Evolutionary conservation across 1,140 invertebrate genomes (phyloP).

Genomic region (Parasteatoda tepidariorum): DNA sequence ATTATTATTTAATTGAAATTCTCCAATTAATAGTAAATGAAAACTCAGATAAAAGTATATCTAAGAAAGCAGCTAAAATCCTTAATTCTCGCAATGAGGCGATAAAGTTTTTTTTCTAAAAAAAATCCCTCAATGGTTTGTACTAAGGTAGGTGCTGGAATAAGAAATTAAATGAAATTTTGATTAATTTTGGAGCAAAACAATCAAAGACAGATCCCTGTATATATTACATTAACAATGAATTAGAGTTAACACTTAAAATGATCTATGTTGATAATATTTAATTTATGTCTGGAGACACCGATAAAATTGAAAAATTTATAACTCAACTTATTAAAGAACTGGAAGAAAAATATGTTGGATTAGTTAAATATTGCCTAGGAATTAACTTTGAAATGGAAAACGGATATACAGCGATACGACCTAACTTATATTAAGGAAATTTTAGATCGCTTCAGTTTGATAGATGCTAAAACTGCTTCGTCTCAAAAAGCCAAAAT

Average conservation of each 20-base stretch:
- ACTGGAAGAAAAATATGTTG: not conserved
- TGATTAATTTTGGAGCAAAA: not conserved
- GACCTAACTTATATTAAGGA: constrained; percentile 47
- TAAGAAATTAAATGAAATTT: not conserved
- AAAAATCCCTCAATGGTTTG: not conserved
- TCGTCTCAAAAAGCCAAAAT: constrained; percentile 53
- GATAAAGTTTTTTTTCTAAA: not conserved
- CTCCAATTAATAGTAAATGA: not conserved
- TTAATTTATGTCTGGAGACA: constrained; percentile 18
- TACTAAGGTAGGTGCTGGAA: not conserved
- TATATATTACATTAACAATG: constrained; percentile 16
- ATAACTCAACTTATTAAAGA: constrained; percentile 56
- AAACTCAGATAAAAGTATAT: not conserved
- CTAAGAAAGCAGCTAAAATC: not conserved
- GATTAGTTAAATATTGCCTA: not conserved
- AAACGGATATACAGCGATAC: not conserved
- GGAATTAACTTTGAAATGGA: not conserved
- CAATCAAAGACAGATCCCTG: constrained; percentile 4
- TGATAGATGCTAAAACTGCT: constrained; percentile 64
- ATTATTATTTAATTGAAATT: not conserved
- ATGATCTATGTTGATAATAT: constrained; percentile 56
- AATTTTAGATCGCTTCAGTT: constrained; percentile 63
- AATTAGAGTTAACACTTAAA: constrained; percentile 11
- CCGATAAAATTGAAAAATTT: constrained; percentile 60
- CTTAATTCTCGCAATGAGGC: not conserved